Evolutionary conservation across 2,113 vertebrate species (phyloP), one percentile per base, ranked within the genome.

Genomic region (Anarhynchus alexandrinus): DNA sequence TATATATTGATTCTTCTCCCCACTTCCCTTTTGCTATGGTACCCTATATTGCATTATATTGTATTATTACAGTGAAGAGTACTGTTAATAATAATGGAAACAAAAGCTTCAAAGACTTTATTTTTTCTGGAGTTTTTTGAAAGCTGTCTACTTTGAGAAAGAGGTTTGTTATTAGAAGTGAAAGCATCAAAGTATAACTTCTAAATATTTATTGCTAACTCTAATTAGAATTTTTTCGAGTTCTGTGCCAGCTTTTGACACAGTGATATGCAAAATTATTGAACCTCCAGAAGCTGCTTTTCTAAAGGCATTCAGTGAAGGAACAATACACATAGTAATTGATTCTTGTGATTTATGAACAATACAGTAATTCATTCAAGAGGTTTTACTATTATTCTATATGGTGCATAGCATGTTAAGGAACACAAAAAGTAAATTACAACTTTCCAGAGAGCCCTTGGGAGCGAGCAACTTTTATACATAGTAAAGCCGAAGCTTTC

Each of bases 261-360:
- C 62, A 92, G 30, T 72, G 58, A 59, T 95, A 66, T 42, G 42
- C 61, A 69, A 85, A 72, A 86, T 85, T 86, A 91, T 64, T 91
- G 73, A 91, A 70, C 73, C 32, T 58, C 36, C 32, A 80, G 79
- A 94, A 95, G 49, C 81, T 82, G 64, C 38, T 64, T 88, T 94
- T 95, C 70, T 91, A 49, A 95, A 93, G 22, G 15, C 47, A 78
- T 91, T 93, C 40, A 74, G 15, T 82, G 36, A 86, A 80, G 42
- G 66, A 89, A 77, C 32, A 91, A 82, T 93, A 27, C 36, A 55
- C 8, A 36, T 40, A 80, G 38, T 91, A 96, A 94, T 91, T 96
- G 87, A 84, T 91, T 88, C 65, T 67, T 67, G n/a, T 90, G 83
- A 95, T 91, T 93, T 95, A 86, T 86, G 58, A 92, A 64, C 66